Evolutionary conservation across 2,888 invertebrate species (phyloP), one percentile per base, ranked within the genome.

Genomic region (Melanostoma mellinum): DNA sequence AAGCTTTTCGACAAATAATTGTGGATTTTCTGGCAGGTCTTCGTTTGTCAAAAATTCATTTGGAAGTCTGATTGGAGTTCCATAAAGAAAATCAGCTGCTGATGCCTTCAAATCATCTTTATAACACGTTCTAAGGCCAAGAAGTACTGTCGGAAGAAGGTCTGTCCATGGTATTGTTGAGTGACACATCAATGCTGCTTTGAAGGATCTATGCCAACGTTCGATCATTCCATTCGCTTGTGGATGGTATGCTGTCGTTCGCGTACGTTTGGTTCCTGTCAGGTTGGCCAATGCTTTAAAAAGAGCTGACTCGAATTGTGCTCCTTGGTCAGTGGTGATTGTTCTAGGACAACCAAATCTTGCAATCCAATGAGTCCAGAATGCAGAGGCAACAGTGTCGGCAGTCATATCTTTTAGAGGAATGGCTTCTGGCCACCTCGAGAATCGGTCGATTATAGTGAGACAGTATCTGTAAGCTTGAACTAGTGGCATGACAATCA

Each of bases 181-280:
- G 38, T 88, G 86, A 68, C 87, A 87, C 69, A 69, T 88, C 32
- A 90, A 78, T 0, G 91, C 89, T 0, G 90, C 87, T 86, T 90
- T 92, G 63, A 92, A 81, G 5, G 88, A 87, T 1, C 91, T 86
- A 80, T 92, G 91, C 71, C 89, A 88, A 3, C 90, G 85, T 80
- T 92, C 90, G 3, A 78, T 50, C 67, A 73, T 48, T 8, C 55
- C 55, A 20, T 55, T 55, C 0, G 36, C 36, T n/a, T 55, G 55
- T 6, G 55, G 55, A 55, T 36, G 35, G 2, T 53, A 53, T 6
- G 53, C 53, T n/a, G n/a, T 10, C 5, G 35, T 35, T 35, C 53
- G 53, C 1, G 53, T 69, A 44, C 77, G 82, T 67, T 82, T 60
- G 4, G 48, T 44, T 32, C 67, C 78, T 6, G 79, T 61, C 32